Conservation (phyloP, 2,888 invertebrate species). For the Lottia scabra region DNA sequence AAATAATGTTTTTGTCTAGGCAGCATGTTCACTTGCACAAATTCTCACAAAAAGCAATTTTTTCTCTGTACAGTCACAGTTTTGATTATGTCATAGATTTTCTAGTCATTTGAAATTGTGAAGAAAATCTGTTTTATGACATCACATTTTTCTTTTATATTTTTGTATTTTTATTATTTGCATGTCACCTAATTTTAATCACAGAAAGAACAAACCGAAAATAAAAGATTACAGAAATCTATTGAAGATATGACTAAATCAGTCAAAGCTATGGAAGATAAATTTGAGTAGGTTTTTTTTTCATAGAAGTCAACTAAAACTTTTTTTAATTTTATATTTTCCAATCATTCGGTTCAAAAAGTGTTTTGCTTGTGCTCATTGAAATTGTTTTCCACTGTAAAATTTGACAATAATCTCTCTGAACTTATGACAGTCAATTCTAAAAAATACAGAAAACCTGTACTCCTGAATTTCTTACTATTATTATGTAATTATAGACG, state of each 20-base stretch:
- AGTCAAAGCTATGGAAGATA: slow-evolving; percentile 59
- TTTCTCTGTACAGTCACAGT: no score
- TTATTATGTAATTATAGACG: slow-evolving; percentile 42
- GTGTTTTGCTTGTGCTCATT: no score
- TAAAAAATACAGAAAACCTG: no score
- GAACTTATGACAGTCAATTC: no score
- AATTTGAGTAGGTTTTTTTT: slow-evolving; percentile 55
- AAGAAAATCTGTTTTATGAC: neutral
- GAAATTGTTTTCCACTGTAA: neutral
- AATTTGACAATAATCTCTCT: no score
- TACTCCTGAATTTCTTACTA: no score
- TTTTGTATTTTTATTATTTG: neutral
- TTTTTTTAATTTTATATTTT: neutral
- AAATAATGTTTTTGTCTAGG: no score
- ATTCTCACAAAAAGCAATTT: no score
- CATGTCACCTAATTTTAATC: slow-evolving; percentile 17
- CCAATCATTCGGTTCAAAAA: no score
- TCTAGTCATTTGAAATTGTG: no score
- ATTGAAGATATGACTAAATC: slow-evolving; percentile 60
- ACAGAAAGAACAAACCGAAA: slow-evolving; percentile 65
- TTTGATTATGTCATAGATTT: no score
- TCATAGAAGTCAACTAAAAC: neutral
- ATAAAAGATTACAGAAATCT: slow-evolving; percentile 58
- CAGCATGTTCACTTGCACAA: no score
- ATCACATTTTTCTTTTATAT: neutral